A percentile compares a stretch with the other conserved stretches of the same genome.
Conservation (phyloP, 1,140 invertebrate species). For the Neotoxoptera formosana region DNA sequence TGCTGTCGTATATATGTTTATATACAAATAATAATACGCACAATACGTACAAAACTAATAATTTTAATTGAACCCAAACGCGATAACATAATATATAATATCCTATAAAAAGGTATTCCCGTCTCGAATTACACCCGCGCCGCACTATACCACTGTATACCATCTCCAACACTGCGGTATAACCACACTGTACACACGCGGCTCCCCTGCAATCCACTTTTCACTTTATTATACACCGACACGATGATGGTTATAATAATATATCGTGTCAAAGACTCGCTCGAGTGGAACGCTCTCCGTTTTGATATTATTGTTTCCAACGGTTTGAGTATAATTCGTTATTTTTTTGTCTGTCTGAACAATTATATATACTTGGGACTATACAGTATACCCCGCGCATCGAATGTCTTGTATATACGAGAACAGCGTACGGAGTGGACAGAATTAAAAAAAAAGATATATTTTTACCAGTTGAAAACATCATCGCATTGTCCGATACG, state of each 20-base stretch:
- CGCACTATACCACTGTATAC: background rate
- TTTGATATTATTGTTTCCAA: conserved; percentile 29
- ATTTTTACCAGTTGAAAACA: background rate
- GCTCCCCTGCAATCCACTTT: conserved; percentile 10
- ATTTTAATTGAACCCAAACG: conserved; percentile 43
- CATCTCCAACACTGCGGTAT: background rate
- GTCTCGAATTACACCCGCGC: conserved; percentile 14
- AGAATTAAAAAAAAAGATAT: background rate
- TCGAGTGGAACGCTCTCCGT: conserved; percentile 19
- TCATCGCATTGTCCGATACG: no score
- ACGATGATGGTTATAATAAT: background rate
- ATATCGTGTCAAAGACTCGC: conserved; percentile 11
- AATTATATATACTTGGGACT: background rate
- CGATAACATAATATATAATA: conserved; percentile 9
- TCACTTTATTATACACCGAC: conserved; percentile 2
- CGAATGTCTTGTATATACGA: background rate
- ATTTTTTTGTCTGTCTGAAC: background rate
- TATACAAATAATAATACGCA: background rate
- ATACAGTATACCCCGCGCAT: background rate
- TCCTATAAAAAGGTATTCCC: conserved; percentile 6
- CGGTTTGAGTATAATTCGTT: conserved; percentile 7
- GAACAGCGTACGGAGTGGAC: background rate
- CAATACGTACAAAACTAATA: conserved; percentile 22
- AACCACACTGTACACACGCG: background rate
- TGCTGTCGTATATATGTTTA: background rate